Conservation (phyloP, 2,113 vertebrate genomes). For the Sterrhoptilus dennistouni region DNA sequence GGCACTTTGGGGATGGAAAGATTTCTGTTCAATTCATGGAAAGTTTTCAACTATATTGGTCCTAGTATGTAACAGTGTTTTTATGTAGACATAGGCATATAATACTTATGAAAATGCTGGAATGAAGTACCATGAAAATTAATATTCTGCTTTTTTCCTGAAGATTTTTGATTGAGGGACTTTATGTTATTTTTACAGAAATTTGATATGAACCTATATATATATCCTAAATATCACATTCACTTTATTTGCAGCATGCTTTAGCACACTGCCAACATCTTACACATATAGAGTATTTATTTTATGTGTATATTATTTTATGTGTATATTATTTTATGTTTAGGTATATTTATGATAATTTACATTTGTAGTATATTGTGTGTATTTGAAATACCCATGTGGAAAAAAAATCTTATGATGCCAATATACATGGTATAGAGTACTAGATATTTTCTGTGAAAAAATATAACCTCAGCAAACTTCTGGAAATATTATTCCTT, state of each 20-base stretch:
- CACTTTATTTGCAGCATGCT: conserved; percentile 66
- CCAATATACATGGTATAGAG: not conserved
- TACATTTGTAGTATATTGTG: conserved; percentile 45
- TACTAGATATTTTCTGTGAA: conserved; percentile 5
- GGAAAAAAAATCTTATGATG: conserved; percentile 24
- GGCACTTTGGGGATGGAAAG: conserved; percentile 68
- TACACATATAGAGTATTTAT: conserved; percentile 63
- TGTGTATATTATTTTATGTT: too few relatives aligned
- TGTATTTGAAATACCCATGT: conserved; percentile 60
- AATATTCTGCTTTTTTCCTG: conserved; percentile 75
- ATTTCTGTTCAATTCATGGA: conserved; percentile 52
- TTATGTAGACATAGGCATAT: conserved; percentile 60
- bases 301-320: not conserved
- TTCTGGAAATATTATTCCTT: not conserved
- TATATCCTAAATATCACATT: conserved; percentile 64
- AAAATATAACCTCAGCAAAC: not conserved
- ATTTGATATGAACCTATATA: conserved; percentile 64
- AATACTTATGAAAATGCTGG: conserved; percentile 70
- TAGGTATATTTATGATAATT: conserved; percentile 51
- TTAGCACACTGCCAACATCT: conserved; percentile 67
- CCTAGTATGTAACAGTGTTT: conserved; percentile 45
- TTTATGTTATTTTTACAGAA: conserved; percentile 73
- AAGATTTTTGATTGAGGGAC: conserved; percentile 60
- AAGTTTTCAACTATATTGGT: conserved; percentile 57
- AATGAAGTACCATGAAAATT: conserved; percentile 67